Evolutionary conservation across 2,797 vertebrate genomes (phyloP), one percentile per base, ranked within the genome.

Genomic region (Galagoides demidoff): DNA sequence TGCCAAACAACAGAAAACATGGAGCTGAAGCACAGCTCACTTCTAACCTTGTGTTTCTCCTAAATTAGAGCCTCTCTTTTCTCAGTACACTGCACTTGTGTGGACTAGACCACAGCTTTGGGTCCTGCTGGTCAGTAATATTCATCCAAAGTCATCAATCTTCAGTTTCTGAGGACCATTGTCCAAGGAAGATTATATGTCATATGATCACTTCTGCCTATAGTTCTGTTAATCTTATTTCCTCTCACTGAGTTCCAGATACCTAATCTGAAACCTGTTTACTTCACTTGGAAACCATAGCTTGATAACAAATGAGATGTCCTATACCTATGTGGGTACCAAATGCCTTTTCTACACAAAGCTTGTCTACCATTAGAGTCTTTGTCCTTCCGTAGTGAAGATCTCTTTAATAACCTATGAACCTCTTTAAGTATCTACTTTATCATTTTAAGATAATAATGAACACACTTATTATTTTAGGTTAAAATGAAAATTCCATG

Each of bases 171-270:
- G 52, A 14, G 13, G 34, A 43, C 22, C 6, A 19, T 27, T n/a
- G 49, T 43, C 29, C 64, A 63, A 43, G 49, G 37, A 91, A 91
- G 77, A 14, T 57, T 37, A 55, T 4, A 17, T 52, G 12, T 17
- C 29, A 16, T 0, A 12, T n/a, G 22, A 59, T 2, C 4, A 19
- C 9, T 2, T 37, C 23, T 43, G 3, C 37, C n/a, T 17, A 29
- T 49, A 61, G 29, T 45, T 74, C 7, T 81, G 23, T 39, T 29
- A 43, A 59, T 76, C 9, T 22, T 29, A 2, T 57, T 77, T 43
- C 31, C 59, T 45, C 8, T 68, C 11, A 9, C 19, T 68, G 59
- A 52, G 19, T 39, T 85, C 13, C 20, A n/a, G 37, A 20, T 19
- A n/a, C 11, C 4, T 29, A 61, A 4, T 52, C 6, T 20, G 16